Base-by-base conservation (phyloP, 2,113 vertebrate species). In the Lampris incognitus region DNA sequence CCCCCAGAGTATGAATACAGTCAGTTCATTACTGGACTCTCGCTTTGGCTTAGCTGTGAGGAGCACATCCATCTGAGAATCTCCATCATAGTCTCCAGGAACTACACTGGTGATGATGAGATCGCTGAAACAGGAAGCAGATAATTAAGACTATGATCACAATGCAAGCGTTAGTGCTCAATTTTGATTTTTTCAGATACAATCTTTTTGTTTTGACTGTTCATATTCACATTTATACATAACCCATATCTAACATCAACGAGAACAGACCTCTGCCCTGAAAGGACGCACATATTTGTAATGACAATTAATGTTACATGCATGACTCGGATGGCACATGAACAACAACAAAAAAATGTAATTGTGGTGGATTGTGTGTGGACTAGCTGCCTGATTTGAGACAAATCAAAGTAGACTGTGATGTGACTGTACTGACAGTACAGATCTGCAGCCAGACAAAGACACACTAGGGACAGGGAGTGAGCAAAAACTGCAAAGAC, bases 1-100 rank as follows among this genome's bases (percentile, higher is more conserved):
- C n/a, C 96, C 97, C 97, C 97, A 99, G 84, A 97, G 97, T 84
- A 99, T 93, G 78, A 94, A 90, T 64, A 95, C 94, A 11, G 78
- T 89, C 54, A 72, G 86, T 3, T 78, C 89, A 79, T 74, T 73
- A 41, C 0, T 58, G 72, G 61, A 61, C 4, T 79, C 72, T 38
- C 42, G 78, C 79, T 59, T 88, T 39, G 79, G 83, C 68, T 76
- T 59, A 39, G 94, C 92, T 0, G 97, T 98, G 48, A 99, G 92
- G 4, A 99, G 96, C 10, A 97, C 96, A 82, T 99, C 98, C 98
- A 99, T 99, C 89, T 99, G 97, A 46, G 97, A 99, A 90, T 99
- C 98, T 66, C 98, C 98, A 87, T 99, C 95, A 58, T 97, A 98
- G 92, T 99, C 98, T 51, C 97, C 98, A n/a, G 98, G 98, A 67